Conservation (phyloP, 2,888 invertebrate species). For the Callyntrura guangdongensis region DNA sequence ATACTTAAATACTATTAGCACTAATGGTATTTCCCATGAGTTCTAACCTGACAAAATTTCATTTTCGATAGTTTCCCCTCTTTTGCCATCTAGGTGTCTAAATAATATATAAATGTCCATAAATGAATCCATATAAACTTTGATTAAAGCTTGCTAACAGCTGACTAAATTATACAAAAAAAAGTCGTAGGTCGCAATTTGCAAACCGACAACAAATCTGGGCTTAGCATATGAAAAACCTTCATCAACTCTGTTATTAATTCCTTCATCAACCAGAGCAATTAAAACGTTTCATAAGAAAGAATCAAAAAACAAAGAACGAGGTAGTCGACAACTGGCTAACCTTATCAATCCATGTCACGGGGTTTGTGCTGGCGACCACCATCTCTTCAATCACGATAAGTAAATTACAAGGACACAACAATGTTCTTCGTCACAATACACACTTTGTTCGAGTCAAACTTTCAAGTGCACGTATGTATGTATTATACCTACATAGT, state of each 20-base stretch:
- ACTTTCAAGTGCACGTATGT: conserved; percentile 3
- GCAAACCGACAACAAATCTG: conserved; percentile 3
- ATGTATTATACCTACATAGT: not conserved
- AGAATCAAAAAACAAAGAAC: conserved; percentile 18
- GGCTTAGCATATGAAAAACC: conserved; percentile 24
- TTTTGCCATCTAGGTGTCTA: not conserved
- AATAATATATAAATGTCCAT: not conserved
- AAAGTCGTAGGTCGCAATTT: conserved; percentile 33
- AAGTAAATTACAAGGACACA: not conserved
- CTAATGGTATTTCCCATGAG: too few species aligned
- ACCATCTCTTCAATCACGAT: not conserved
- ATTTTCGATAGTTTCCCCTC: conserved; percentile 33
- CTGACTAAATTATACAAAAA: not conserved
- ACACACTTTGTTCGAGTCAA: not conserved
- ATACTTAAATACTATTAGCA: too few species aligned
- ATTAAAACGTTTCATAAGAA: conserved; percentile 42
- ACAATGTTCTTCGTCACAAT: not conserved
- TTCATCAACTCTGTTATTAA: conserved; percentile 39
- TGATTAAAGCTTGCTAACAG: not conserved
- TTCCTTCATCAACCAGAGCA: conserved; percentile 31
- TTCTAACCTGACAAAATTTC: too few species aligned
- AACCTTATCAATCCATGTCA: conserved; percentile 57
- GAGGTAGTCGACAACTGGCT: conserved; percentile 7
- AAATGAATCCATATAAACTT: not conserved
- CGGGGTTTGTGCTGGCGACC: not conserved